A percentile compares a stretch with the other conserved stretches of the same genome.
These are phyloP conservation scores for Drosophila antonietae DNA, from an alignment of 2,888 invertebrate species.

Conservation along the genomic window DNA sequence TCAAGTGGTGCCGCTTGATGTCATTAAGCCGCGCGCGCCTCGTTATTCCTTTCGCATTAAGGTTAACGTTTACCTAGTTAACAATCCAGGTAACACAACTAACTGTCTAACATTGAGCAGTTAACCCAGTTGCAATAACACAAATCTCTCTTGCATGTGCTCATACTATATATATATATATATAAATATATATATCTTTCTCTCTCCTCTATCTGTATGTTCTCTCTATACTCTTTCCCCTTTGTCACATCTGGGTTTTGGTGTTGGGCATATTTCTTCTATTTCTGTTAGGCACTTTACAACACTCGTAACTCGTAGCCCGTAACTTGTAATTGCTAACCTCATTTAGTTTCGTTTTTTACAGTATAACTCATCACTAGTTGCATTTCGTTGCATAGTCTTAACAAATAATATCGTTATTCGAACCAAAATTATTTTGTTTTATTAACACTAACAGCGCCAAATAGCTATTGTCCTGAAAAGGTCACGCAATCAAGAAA, in stretches of 20 bases:
- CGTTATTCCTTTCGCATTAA: slow-evolving; percentile 84
- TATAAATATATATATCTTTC: not conserved
- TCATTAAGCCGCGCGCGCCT: slow-evolving; percentile 84
- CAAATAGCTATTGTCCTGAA: slow-evolving; percentile 86
- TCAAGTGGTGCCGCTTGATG: slow-evolving; percentile 87
- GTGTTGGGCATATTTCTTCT: slow-evolving; percentile 31
- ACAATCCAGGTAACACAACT: slow-evolving; percentile 83
- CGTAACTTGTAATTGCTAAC: slow-evolving; percentile 10
- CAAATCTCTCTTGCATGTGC: slow-evolving; percentile 34
- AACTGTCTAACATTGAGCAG: slow-evolving; percentile 44
- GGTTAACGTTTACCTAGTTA: slow-evolving; percentile 81
- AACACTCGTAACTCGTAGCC: slow-evolving; percentile 23
- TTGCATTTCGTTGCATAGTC: slow-evolving; percentile 45
- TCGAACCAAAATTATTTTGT: slow-evolving; percentile 58
- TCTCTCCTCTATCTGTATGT: not conserved
- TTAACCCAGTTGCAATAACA: slow-evolving; percentile 19
- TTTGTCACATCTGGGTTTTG: slow-evolving; percentile 27
- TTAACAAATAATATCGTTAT: slow-evolving; percentile 32
- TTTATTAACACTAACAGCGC: slow-evolving; percentile 84
- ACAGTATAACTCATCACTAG: slow-evolving; percentile 36
- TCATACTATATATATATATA: not conserved
- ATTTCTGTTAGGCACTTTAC: slow-evolving; percentile 11
- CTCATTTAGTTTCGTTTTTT: slow-evolving; percentile 15
- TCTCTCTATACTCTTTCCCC: not conserved
- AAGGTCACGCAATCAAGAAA: slow-evolving; percentile 86